Evolutionary conservation across 2,888 invertebrate species (phyloP), one percentile per base, ranked within the genome.

Genomic region (Diarsia dahlii): DNA sequence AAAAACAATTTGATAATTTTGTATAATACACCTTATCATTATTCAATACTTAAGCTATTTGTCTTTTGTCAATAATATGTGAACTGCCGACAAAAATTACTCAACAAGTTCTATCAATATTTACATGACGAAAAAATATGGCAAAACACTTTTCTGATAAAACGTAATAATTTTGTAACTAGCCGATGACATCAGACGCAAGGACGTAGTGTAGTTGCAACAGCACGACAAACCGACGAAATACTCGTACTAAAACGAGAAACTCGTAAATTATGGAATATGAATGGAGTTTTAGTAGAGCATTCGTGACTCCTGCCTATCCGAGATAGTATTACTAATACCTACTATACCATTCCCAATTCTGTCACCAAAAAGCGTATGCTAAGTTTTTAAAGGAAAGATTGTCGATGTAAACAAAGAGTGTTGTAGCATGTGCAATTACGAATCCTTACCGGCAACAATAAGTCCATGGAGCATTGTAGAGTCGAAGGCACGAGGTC

Each of bases 121-220:
- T 64, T 52, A 77, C 45, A 58, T 56, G 60, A 46, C 54, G 45
- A n/a, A 54, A 82, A 80, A 62, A 56, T 46, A 69, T 84, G 69
- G 39, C 69, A 45, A 70, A 62, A 67, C 28, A 74, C 5, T 80
- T 84, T 66, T 69, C 34, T 66, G 62, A 74, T 70, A 67, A 62
- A 85, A 64, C 48, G 23, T 56, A 80, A 81, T 70, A 1, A 71
- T 81, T 81, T 81, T 81, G 69, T 81, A 81, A 76, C 34, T 34
- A 67, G n/a, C 60, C 48, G 23, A 58, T 75, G 75, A 63, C 69
- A 54, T 74, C 66, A 73, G 48, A 63, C 12, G 45, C 52, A 66
- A 63, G 60, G 65, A 74, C 66, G 58, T 60, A 54, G 23, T 48
- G 50, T 15, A 13, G 23, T 72, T 82, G 70, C 67, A 63, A 71